Evolutionary conservation across 1,140 invertebrate species (phyloP), one percentile per base, ranked within the genome.

Genomic region (Hylyphantes graminicola): DNA sequence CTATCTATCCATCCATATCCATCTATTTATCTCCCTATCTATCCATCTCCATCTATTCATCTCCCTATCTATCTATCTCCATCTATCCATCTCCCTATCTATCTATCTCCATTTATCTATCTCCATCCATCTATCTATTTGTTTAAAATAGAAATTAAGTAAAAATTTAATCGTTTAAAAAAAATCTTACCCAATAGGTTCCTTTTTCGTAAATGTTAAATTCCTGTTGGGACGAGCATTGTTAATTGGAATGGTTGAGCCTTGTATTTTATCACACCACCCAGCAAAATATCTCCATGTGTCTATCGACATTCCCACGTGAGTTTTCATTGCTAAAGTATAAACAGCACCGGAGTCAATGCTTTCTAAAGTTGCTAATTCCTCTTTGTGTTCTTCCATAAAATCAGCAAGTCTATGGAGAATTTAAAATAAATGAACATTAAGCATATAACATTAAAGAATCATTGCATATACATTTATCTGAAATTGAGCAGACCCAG

Each of bases 291-390:
- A 97, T 12, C 94, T 90, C 95, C 95, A 97, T 0, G 95, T 96
- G 87, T 97, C 96, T 63, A 97, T 96, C 2, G 95, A 96, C 96
- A 97, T 97, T 35, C 96, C 96, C 9, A 97, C 90, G 88, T 97
- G 97, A 0, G 97, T 98, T 89, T 98, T 98, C 9, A 98, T 88
- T 0, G 97, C 97, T 48, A 98, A 90, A 0, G 97, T 98, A 89
- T 98, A 98, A 0, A 98, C 97, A 0, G 97, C 97, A 7, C 97
- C 97, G 0, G 96, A 97, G 89, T 98, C 97, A 8, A 98, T 92
- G 0, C 93, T 93, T 88, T 98, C 97, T 9, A 98, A 93, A 0
- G 96, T 98, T 0, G 97, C 97, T 86, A 98, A 90, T 88, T 98
- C 97, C 89, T 98, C 96, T 90, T 96, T 96, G 88, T 98, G 94